These are phyloP conservation scores for Lophotis ruficrista DNA, from an alignment of 2,113 vertebrate genomes.

Conservation along the genomic window DNA sequence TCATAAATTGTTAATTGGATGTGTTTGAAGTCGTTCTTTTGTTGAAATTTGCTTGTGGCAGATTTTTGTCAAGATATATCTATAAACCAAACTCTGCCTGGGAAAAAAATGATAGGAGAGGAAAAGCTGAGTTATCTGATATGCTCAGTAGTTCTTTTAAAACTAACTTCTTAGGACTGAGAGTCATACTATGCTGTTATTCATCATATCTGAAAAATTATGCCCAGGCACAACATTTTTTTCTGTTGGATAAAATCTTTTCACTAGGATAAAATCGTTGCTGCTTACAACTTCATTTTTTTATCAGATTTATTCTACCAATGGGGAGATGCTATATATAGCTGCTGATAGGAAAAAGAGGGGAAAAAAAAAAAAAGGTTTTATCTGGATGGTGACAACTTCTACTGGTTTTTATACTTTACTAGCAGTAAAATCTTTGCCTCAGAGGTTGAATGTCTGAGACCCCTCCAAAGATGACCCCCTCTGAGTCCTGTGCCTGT, in stretches of 20 bases:
- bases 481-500: not conserved
- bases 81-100: not conserved
- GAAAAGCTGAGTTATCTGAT: conserved; percentile 16
- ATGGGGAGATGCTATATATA: not conserved
- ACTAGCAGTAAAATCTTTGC: not conserved
- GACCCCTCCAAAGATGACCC: not conserved
- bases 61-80: conserved; percentile 39
- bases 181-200: conserved; percentile 12
- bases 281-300: conserved; percentile 50
- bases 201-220: conserved; percentile 49
- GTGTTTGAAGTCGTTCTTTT: conserved; percentile 50
- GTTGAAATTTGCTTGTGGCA: conserved; percentile 46
- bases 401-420: not conserved
- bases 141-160: conserved; percentile 8
- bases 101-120: not conserved
- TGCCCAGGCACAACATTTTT: conserved; percentile 22
- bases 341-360: not conserved
- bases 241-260: conserved; percentile 44
- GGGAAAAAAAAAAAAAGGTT: not conserved
- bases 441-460: not conserved
- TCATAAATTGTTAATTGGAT: conserved; percentile 57
- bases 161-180: conserved; percentile 3
- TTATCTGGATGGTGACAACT: not conserved
- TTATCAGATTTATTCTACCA: conserved; percentile 49
- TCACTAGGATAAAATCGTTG: conserved; percentile 23